Evolutionary conservation across 2,888 invertebrate species (phyloP).

Genomic region (Eupithecia centaureata): DNA sequence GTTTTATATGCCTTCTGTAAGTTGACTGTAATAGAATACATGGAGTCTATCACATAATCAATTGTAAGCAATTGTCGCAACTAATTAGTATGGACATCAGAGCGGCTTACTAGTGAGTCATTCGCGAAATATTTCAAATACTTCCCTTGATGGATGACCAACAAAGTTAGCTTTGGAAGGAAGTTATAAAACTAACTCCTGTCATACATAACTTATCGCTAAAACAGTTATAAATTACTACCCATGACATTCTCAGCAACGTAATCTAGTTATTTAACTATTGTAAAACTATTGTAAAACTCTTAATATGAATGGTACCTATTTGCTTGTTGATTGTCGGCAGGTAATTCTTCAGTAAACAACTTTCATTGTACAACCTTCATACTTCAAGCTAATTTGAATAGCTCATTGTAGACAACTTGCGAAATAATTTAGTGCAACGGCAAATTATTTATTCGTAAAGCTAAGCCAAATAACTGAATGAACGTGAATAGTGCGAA

Average conservation of each 20-base stretch:
- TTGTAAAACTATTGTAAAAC: constrained; percentile 36
- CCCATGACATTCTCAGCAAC: neutral
- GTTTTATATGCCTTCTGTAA: neutral
- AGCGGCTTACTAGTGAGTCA: constrained; percentile 58
- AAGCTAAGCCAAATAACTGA: neutral
- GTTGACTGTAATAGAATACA: neutral
- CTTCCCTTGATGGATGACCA: constrained; percentile 41
- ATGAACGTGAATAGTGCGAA: too few relatives aligned
- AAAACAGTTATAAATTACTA: neutral
- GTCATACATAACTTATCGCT: neutral
- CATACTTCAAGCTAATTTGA: constrained; percentile 16
- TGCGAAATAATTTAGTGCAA: constrained; percentile 5
- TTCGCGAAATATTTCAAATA: constrained; percentile 52
- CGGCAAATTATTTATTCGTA: constrained; percentile 1
- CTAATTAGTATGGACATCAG: constrained; percentile 57
- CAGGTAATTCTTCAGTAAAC: neutral
- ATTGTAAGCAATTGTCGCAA: constrained; percentile 45
- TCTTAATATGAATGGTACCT: neutral
- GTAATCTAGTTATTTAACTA: constrained; percentile 30
- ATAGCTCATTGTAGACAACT: constrained; percentile 19
- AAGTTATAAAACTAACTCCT: constrained; percentile 15
- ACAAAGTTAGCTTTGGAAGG: constrained; percentile 27
- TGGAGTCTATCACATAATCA: constrained; percentile 16
- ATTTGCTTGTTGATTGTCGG: constrained; percentile 3
- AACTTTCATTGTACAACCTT: constrained; percentile 21